Evolutionary conservation across 2,797 vertebrate species (phyloP).

Genomic region (Pseudomugil gertrudae): DNA sequence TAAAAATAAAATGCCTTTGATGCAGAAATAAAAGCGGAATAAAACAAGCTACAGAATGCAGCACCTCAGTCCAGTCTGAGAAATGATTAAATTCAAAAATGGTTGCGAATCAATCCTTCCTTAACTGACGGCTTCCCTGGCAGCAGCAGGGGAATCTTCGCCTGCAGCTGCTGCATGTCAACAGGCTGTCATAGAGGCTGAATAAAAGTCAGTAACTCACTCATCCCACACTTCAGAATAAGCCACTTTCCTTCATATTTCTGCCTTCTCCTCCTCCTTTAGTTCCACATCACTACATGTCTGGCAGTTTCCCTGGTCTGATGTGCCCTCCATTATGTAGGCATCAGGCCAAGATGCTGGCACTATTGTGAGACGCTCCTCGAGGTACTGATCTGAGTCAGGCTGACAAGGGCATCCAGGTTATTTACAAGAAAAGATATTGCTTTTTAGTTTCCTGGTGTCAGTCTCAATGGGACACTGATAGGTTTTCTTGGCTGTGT

Average conservation of each 20-base stretch:
- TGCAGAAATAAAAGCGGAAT: background rate
- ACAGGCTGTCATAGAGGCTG: slow-evolving; percentile 68
- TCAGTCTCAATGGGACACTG: slow-evolving; percentile 49
- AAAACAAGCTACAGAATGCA: background rate
- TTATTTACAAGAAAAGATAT: slow-evolving; percentile 66
- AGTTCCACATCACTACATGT: slow-evolving; percentile 53
- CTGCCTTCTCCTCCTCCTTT: slow-evolving; percentile 42
- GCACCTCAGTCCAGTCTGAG: slow-evolving; percentile 6
- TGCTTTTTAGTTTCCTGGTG: slow-evolving; percentile 54
- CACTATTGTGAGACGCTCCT: slow-evolving; percentile 41
- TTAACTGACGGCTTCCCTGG: slow-evolving; percentile 35
- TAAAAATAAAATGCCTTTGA: too few relatives aligned
- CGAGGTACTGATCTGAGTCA: slow-evolving; percentile 55
- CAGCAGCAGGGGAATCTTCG: slow-evolving; percentile 52
- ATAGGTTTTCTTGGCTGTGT: slow-evolving; percentile 49
- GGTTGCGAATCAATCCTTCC: slow-evolving; percentile 39
- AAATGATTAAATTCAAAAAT: slow-evolving; percentile 33
- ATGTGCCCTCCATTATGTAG: slow-evolving; percentile 65
- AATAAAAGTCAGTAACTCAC: slow-evolving; percentile 55
- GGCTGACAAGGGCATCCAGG: slow-evolving; percentile 60
- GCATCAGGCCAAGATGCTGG: slow-evolving; percentile 43
- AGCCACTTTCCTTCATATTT: slow-evolving; percentile 37
- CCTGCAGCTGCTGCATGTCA: slow-evolving; percentile 76
- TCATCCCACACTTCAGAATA: slow-evolving; percentile 52
- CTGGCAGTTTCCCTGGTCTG: slow-evolving; percentile 50